Evolutionary conservation across 2,888 invertebrate genomes (phyloP), one percentile per base, ranked within the genome.

Genomic region (Adelognathus sp.): DNA sequence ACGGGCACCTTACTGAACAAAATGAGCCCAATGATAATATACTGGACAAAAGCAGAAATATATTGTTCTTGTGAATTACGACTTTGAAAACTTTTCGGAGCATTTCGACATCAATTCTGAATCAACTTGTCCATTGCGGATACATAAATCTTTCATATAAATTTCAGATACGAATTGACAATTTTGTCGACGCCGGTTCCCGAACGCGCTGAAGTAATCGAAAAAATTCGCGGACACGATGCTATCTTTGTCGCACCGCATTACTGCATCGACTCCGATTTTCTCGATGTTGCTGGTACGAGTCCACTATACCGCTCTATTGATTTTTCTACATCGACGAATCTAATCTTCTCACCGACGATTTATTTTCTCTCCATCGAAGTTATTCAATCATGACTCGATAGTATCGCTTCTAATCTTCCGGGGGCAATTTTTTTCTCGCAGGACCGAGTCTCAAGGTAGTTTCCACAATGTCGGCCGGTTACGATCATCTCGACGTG

Each of bases 391-490:
- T 61, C 39, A 27, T 3, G 31, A 1, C 29, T 31, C 36, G 3
- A 27, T 31, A n/a, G n/a, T n/a, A 60, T 29, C 29, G 41, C 56
- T 54, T 39, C 31, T 21, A n/a, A 54, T 16, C 18, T 39, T 18
- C 1, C 2, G 9, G 11, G 7, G 4, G 27, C 16, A 7, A 9
- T 52, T 44, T 44, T 33, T 73, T 29, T 83, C 83, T 86, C n/a
- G 58, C 69, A 94, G 96, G 97, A 3, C 93, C 95, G 0, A 93
- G 94, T 63, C 89, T 98, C 64, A 96, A 96, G 91, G 94, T 95
- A 0, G 93, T 98, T 2, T 94, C 95, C 0, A 95, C 97, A 0
- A 96, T 97, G 95, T 96, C 98, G 0, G 97, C 97, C 0, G 98
- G 98, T 7, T 94, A 95, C 80, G 97, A 98, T 88, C 96, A 97